Evolutionary conservation across 2,113 vertebrate genomes (phyloP).

Genomic region (Pelusios castaneus): DNA sequence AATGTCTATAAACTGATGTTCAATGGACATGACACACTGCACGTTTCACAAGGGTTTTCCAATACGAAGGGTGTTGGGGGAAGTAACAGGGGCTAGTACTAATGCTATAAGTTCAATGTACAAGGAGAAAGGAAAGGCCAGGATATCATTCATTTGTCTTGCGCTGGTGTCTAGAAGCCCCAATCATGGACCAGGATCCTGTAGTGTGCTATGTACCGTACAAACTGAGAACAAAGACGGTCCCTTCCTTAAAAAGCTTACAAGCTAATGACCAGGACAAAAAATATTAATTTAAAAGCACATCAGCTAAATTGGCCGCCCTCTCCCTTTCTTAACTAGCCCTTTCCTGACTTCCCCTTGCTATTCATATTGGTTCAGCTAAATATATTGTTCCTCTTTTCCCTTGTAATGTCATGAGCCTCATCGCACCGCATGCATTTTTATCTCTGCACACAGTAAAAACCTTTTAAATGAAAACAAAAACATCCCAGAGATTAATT

Average conservation of each 20-base stretch:
- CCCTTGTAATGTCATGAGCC: background rate
- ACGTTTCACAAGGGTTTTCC: conserved; percentile 30
- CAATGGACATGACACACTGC: conserved; percentile 17
- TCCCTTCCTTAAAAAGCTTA: background rate
- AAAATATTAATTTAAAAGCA: background rate
- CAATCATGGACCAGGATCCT: background rate
- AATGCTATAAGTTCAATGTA: rapidly evolving
- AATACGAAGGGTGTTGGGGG: conserved; percentile 27
- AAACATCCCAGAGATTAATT: background rate
- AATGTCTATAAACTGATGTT: conserved; percentile 35
- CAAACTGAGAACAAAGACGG: rapidly evolving
- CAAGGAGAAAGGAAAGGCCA: background rate
- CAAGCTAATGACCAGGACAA: background rate
- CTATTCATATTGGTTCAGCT: background rate
- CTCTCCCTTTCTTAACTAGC: rapidly evolving
- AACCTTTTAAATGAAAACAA: background rate
- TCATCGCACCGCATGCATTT: background rate
- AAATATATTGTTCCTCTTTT: background rate
- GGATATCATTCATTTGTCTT: background rate
- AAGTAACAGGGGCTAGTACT: rapidly evolving
- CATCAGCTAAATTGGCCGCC: background rate
- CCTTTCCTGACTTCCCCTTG: background rate
- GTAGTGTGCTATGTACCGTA: rapidly evolving
- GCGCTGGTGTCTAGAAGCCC: background rate
- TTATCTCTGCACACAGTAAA: background rate